Evolutionary conservation across 2,797 vertebrate species (phyloP), one percentile per base, ranked within the genome.

Genomic region (Neosilurus hyrtlii): DNA sequence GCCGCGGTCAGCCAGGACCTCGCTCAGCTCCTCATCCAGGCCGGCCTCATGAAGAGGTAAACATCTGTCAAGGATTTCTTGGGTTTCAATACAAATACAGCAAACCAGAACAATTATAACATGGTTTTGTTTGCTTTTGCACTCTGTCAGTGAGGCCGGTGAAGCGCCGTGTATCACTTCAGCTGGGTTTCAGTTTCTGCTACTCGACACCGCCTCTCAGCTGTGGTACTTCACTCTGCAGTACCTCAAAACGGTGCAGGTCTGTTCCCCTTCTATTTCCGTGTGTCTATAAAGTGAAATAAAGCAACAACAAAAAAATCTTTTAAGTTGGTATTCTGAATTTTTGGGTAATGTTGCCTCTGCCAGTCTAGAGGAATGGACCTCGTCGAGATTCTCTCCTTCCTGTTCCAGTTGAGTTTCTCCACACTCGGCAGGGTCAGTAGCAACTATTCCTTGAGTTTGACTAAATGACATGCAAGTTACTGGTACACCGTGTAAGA

Each of bases 151-250:
- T 24, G 97, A 97, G 57, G 89, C 93, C 0, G 96, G 96, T 62
- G 96, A 97, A 78, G 94, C 96, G 0, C 96, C 96, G 0, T 97
- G 95, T 83, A 98, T 98, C 89, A 97, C 97, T 3, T 98, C 97
- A 0, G 95, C 96, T 0, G 97, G 97, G 62, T 98, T 98, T 92
- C 97, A 98, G 93, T 98, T 98, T 90, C 94, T 98, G 18, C 89
- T 98, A 0, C 91, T 98, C 84, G 97, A 98, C 91, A 98, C 97
- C 0, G 91, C 96, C 0, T 97, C 97, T 79, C 97, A 98, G 92
- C 94, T 98, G 20, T 98, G 97, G 97, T 97, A 97, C 90, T 96
- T 98, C 86, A 97, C 97, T 80, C 91, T 98, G 75, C 97, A 98
- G 91, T 98, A 98, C 88, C 95, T 98, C 77, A 96, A 96, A 87